Percentiles rank a stretch among this genome's conserved stretches.
These are phyloP conservation scores for Perodicticus potto DNA, from an alignment of 2,797 vertebrate genomes.

Conservation along the genomic window DNA sequence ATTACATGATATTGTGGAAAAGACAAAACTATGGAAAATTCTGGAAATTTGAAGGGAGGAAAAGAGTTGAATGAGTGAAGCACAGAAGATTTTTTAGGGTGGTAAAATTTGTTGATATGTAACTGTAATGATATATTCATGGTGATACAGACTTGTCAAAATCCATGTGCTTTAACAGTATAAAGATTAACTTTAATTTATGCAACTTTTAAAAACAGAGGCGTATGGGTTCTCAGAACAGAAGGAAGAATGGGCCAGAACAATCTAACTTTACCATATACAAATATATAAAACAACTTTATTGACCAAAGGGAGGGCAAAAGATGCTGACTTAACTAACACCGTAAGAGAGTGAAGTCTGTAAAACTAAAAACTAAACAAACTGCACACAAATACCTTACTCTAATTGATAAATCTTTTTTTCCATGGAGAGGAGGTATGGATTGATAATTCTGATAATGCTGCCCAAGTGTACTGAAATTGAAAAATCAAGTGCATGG, in stretches of 20 bases:
- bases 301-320: not conserved
- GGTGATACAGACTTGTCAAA: not conserved
- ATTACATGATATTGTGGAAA: not conserved
- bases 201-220: not conserved
- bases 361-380: not conserved
- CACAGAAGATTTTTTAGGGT: not conserved
- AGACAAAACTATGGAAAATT: conserved; percentile 14
- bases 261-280: not conserved
- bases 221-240: not conserved
- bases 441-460: not conserved
- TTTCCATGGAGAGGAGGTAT: not conserved
- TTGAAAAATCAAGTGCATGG: not conserved
- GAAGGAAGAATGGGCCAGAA: not conserved
- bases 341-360: not conserved
- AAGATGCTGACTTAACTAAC: not conserved
- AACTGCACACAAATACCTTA: not conserved
- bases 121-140: not conserved
- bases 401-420: not conserved
- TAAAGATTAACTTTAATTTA: not conserved
- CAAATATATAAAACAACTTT: not conserved
- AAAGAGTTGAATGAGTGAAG: not conserved
- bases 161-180: not conserved
- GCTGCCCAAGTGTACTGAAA: not conserved
- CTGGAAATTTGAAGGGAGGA: not conserved
- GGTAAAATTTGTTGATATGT: not conserved